A percentile compares a stretch with the other conserved stretches of the same genome.
Evolutionary conservation across 2,888 invertebrate species (phyloP).

Genomic region (Subacronicta megacephala): DNA sequence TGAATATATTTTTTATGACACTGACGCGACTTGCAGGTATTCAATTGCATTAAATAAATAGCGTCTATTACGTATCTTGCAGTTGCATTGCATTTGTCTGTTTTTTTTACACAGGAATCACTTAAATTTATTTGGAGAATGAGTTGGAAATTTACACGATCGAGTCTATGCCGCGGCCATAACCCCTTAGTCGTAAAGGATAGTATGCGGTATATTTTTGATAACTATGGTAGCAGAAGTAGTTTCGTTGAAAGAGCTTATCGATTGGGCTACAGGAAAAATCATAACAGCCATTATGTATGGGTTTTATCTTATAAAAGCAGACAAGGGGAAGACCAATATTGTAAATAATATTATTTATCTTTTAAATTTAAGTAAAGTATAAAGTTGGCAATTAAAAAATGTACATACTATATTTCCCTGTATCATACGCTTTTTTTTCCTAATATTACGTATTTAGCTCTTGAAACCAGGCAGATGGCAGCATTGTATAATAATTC

Average conservation of each 20-base stretch:
- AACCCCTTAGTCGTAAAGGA: too few relatives aligned
- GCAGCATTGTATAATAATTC: slow-evolving; percentile 20
- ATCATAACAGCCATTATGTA: neutral
- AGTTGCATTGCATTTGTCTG: too few relatives aligned
- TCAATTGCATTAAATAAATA: too few relatives aligned
- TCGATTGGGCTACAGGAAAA: neutral
- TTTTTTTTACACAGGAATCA: too few relatives aligned
- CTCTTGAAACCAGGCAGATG: neutral
- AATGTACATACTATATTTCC: neutral
- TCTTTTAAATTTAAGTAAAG: neutral
- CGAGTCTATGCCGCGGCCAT: too few relatives aligned
- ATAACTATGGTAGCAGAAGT: neutral
- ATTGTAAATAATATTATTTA: neutral
- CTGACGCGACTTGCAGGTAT: too few relatives aligned
- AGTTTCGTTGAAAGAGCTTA: neutral
- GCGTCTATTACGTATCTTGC: too few relatives aligned
- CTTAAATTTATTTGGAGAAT: too few relatives aligned
- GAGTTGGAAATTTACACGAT: too few relatives aligned
- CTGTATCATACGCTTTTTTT: slow-evolving; percentile 2
- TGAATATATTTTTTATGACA: too few relatives aligned
- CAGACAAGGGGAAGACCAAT: neutral
- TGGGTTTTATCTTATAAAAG: neutral
- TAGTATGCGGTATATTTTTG: too few relatives aligned
- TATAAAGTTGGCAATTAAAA: neutral
- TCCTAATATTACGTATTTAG: neutral